Evolutionary conservation across 2,113 vertebrate genomes (phyloP), one percentile per base, ranked within the genome.

Genomic region (Lutjanus erythropterus): DNA sequence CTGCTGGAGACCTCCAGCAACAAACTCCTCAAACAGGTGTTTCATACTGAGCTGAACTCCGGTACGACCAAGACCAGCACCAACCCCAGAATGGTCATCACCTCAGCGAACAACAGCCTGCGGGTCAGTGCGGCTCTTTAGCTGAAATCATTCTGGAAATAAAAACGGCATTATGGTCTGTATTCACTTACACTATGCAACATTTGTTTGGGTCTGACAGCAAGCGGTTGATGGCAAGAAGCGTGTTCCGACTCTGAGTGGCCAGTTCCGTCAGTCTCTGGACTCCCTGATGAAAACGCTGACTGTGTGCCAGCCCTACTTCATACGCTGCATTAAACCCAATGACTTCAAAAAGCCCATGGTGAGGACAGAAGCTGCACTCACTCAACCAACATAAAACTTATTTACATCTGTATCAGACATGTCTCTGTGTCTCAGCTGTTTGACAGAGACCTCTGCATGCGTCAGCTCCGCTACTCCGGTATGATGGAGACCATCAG

Each of bases 401-500:
- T 0, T 18, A 6, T 5, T 33, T 14, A n/a, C 15, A 5, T 37
- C 2, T 46, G 27, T 18, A 23, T 7, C 21, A 49, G 31, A 60
- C 35, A 21, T 18, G 4, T 16, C 9, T 77, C 12, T 79, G 35
- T 84, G 31, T 82, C 25, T 2, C 90, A 99, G 98, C 84, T 98
- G 68, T 97, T 99, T 6, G 95, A 99, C 91, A 94, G 98, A 53
- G 96, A 97, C 3, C 95, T 99, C 55, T 98, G 97, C 71, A 86
- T 97, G n/a, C 95, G 93, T 35, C 98, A 99, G 89, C 95, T 99
- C 65, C 95, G 97, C 1, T 99, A 99, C 80, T 99, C 97, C 0
- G 98, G 98, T 27, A 98, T 99, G 97, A 96, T 98, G 97, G 97
- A 99, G 93, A 99, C 98, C 0, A 97, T 99, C 78, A 92, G 77